phyloP scores from a whole-genome alignment of 2,888 invertebrate species.

The Elmis aenea region DNA sequence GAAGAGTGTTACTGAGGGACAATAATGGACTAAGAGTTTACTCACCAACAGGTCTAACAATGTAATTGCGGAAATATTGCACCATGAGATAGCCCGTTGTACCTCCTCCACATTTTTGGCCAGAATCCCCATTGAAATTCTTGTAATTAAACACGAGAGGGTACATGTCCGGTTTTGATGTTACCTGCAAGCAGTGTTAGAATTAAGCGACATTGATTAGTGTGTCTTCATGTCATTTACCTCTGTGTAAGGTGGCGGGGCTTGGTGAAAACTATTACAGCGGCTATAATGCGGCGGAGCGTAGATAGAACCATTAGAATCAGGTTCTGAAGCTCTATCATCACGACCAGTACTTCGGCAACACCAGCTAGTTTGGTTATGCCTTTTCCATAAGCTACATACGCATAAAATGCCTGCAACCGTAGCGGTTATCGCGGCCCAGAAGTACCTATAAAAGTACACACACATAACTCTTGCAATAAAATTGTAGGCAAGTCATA shows the following conservation, averaged over 20 bases:
- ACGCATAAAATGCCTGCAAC: conserved; percentile 65
- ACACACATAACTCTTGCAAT: no score
- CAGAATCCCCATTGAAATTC: conserved; percentile 53
- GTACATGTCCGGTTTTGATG: conserved; percentile 80
- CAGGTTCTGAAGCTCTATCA: conserved; percentile 63
- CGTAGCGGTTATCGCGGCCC: conserved; percentile 61
- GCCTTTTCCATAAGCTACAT: conserved; percentile 61
- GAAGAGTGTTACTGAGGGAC: neutral
- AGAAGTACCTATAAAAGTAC: conserved; percentile 43
- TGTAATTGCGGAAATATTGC: conserved; percentile 77
- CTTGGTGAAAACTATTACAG: conserved; percentile 77
- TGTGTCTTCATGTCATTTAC: conserved; percentile 44
- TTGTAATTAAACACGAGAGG: conserved; percentile 79
- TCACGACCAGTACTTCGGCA: conserved; percentile 49
- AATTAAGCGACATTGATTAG: neutral
- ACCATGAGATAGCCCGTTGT: conserved; percentile 78
- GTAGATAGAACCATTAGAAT: conserved; percentile 73
- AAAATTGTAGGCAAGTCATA: no score
- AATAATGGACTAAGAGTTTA: conserved; percentile 2
- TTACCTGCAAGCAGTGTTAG: conserved; percentile 55
- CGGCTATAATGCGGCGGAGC: conserved; percentile 80
- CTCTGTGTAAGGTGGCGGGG: conserved; percentile 81
- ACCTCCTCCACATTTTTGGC: conserved; percentile 56
- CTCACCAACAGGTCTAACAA: conserved; percentile 65
- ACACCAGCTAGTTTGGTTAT: conserved; percentile 41